Base-by-base conservation (phyloP, 2,888 invertebrate genomes). In the Andrena marginata region DNA sequence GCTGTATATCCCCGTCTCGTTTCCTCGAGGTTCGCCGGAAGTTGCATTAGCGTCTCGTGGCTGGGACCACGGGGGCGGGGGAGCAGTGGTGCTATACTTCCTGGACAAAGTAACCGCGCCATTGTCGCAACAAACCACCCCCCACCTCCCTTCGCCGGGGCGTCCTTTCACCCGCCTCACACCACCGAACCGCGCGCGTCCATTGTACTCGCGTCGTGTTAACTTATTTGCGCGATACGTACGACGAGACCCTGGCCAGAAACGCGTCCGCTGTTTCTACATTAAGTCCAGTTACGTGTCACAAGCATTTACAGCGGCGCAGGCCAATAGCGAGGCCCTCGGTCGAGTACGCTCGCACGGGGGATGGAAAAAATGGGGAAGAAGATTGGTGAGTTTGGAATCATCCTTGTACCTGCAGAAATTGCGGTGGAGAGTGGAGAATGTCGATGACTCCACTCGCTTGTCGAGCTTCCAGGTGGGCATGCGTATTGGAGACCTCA, bases 101-200 rank as follows among this genome's bases (percentile, higher is more conserved):
- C 90, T 89, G 90, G 89, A 90, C 91, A 90, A 91, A 90, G 90
- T 89, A 91, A 89, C 89, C 87, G 82, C 89, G 84, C 88, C 84
- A 90, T 90, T 89, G 90, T 90, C 87, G 87, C 87, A 82, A 90
- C 89, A 89, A 84, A 82, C 87, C 84, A 78, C 80, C 84, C 89
- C 79, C 80, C 48, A n/a, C n/a, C n/a, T n/a, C n/a, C n/a, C n/a
- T n/a, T 60, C 75, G 42, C 54, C 64, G 65, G 56, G 42, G 31
- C 51, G 70, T 67, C 76, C 84, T 79, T 80, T 76, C 33, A 67
- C 29, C 48, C 63, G 13, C 26, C 70, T 59, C 74, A 31, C 80
- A 64, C 63, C 82, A 80, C 71, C 63, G 29, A 63, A 70, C 70
- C 70, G 59, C 82, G 68, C 60, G 59, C 74, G 82, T 79, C 84